Conservation (phyloP, 2,797 vertebrate species). For the Chanos chanos region DNA sequence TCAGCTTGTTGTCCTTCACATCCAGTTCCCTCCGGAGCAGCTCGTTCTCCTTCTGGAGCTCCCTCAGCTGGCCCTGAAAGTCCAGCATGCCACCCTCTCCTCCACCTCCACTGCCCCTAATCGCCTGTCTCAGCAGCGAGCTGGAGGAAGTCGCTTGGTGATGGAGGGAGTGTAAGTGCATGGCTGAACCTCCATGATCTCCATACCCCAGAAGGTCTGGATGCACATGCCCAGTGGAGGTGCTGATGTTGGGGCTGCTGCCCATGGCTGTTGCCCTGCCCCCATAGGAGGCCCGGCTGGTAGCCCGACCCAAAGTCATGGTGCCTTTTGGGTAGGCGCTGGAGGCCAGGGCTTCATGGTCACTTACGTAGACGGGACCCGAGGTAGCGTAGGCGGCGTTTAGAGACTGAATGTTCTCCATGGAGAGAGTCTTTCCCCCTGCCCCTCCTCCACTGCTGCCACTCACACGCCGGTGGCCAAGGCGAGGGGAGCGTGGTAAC, state of each 20-base stretch:
- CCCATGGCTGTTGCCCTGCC: slow-evolving; percentile 81
- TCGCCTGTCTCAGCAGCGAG: slow-evolving; percentile 77
- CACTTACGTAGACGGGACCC: slow-evolving; percentile 88
- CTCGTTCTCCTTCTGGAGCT: slow-evolving; percentile 89
- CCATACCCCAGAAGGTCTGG: slow-evolving; percentile 79
- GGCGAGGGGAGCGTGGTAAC: slow-evolving; percentile 80
- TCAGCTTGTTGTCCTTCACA: slow-evolving; percentile 81
- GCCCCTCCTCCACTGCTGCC: slow-evolving; percentile 75
- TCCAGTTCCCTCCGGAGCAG: slow-evolving; percentile 87
- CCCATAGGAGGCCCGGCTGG: slow-evolving; percentile 79
- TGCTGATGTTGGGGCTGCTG: slow-evolving; percentile 91
- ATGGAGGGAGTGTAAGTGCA: slow-evolving; percentile 61
- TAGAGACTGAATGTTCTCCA: slow-evolving; percentile 98
- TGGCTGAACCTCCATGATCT: slow-evolving; percentile 74
- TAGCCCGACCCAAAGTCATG: slow-evolving; percentile 91
- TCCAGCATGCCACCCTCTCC: slow-evolving; percentile 71
- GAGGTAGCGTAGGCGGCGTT: slow-evolving; percentile 95
- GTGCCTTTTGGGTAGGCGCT: slow-evolving; percentile 89
- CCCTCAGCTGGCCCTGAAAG: slow-evolving; percentile 86
- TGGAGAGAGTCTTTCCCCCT: slow-evolving; percentile 88
- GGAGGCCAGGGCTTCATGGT: slow-evolving; percentile 83
- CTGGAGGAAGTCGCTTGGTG: slow-evolving; percentile 64
- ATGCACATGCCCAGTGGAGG: slow-evolving; percentile 78
- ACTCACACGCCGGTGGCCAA: slow-evolving; percentile 80
- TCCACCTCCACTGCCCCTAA: slow-evolving; percentile 55